Evolutionary conservation across 2,113 vertebrate species (phyloP), one percentile per base, ranked within the genome.

Genomic region (Oncorhynchus masou): DNA sequence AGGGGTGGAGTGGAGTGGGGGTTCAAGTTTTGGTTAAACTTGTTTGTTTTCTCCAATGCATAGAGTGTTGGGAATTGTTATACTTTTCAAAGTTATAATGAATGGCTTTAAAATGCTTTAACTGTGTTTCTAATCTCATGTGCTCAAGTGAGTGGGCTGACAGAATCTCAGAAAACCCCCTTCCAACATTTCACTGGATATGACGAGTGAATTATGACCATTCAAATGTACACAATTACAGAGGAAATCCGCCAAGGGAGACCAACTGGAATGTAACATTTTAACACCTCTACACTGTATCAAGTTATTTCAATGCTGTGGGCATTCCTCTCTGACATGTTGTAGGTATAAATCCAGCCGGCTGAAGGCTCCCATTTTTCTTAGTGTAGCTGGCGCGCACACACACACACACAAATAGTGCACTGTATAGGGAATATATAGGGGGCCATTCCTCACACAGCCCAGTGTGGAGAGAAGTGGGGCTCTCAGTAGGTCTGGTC

Each of bases 281-380:
- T 68, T 68, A 45, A 45, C 67, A 45, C 67, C 31, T 68, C 34
- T 45, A 16, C 7, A 20, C 29, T 45, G n/a, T 16, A 70, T 25
- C 13, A 49, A 70, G 9, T 20, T 70, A 7, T 68, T 67, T 67
- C 15, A 27, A 27, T 67, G 24, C 9, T 24, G 9, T 24, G 39
- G 6, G 49, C 71, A 74, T 83, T 64, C 70, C 70, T 64, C 19
- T 49, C 54, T 70, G 73, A 64, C 75, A 75, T 65, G 57, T 57
- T 77, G 74, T 51, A n/a, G 64, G 6, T 64, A 74, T 83, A 68
- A 77, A 77, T 80, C 75, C 25, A 51, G 68, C 20, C 19, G 48
- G 27, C 39, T 12, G 49, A 71, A 19, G 29, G 59, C 49, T 74
- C 29, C 16, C 12, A 20, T 24, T 65, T 74, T 31, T 76, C 27